A percentile compares a stretch with the other conserved stretches of the same genome.
These are phyloP conservation scores for Cynaeus angustus DNA, from an alignment of 2,888 invertebrate genomes.

Conservation along the genomic window DNA sequence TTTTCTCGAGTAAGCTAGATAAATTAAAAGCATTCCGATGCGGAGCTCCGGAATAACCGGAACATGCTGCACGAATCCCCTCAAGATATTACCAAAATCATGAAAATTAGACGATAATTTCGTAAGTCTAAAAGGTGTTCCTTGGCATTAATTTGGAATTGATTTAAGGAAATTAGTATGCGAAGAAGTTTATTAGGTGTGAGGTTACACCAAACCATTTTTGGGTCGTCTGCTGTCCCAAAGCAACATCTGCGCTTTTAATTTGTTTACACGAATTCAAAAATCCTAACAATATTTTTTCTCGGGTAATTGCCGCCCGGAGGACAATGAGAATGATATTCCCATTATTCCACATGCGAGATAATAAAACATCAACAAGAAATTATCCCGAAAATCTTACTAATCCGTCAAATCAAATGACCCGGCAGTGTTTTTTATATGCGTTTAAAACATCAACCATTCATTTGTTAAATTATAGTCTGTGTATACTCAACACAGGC, in stretches of 20 bases:
- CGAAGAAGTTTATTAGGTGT: slow-evolving; percentile 5
- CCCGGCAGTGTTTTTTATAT: not conserved
- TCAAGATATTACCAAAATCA: not conserved
- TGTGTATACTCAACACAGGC: not conserved
- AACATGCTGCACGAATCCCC: slow-evolving; percentile 3
- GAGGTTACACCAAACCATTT: slow-evolving; percentile 13
- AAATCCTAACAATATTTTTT: slow-evolving; percentile 18
- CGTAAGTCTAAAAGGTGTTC: not conserved
- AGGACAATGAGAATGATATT: slow-evolving; percentile 22
- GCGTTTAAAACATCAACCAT: slow-evolving; percentile 1
- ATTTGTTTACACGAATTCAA: slow-evolving; percentile 12
- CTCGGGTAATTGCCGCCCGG: slow-evolving; percentile 25
- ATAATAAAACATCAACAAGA: slow-evolving; percentile 14
- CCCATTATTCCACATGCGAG: not conserved
- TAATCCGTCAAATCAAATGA: slow-evolving; percentile 6
- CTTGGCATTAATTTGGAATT: not conserved
- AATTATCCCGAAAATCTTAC: not conserved
- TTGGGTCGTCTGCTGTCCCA: slow-evolving; percentile 18
- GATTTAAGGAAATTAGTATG: slow-evolving; percentile 18
- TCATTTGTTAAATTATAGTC: slow-evolving; percentile 8
- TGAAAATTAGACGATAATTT: not conserved
- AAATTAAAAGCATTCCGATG: slow-evolving; percentile 7
- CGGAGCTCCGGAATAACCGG: not conserved
- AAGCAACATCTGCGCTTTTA: slow-evolving; percentile 18
- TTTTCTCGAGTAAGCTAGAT: not conserved